Evolutionary conservation across 2,797 vertebrate genomes (phyloP), one percentile per base, ranked within the genome.

Genomic region (Phyllotis vaccarum): DNA sequence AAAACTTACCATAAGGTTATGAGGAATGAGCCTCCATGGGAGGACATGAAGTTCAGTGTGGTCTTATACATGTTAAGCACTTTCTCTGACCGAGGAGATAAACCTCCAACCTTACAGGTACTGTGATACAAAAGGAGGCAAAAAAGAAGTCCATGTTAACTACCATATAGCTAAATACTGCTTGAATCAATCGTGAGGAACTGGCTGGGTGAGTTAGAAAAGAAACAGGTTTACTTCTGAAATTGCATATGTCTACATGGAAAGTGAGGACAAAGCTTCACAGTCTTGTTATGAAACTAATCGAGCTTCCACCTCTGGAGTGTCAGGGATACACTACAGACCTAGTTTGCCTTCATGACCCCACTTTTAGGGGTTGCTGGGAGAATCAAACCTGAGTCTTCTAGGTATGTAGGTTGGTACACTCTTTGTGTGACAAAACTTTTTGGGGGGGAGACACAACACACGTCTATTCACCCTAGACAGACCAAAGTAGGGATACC

Each of bases 121-220:
- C 52, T 54, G 31, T 66, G 87, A 94, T 78, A 46, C 81, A 88
- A 76, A 95, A 89, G 64, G 49, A 96, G 43, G 56, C 60, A 95
- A 40, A 54, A n/a, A n/a, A n/a, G n/a, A n/a, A 40, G 66, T 49
- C 60, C n/a, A 29, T 0, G 3, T 80, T 62, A 83, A 85, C 27
- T 93, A 64, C 64, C 46, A 80, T 21, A 43, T 31, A 88, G 79
- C 56, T 72, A 62, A 82, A 14, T 89, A 83, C 49, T 40, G 49
- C 86, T 92, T 40, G n/a, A 89, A 89, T 79, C 34, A 37, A 24
- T 83, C 86, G 49, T 21, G 21, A 96, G 72, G 49, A 78, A 56
- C 27, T 93, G 60, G 85, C 46, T 62, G 27, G 68, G 62, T 27
- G 70, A 86, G 49, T 89, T 94, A 86, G 87, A 85, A 94, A 91